phyloP scores from a whole-genome alignment of 2,113 vertebrate genomes.

The Laticauda laticaudata region DNA sequence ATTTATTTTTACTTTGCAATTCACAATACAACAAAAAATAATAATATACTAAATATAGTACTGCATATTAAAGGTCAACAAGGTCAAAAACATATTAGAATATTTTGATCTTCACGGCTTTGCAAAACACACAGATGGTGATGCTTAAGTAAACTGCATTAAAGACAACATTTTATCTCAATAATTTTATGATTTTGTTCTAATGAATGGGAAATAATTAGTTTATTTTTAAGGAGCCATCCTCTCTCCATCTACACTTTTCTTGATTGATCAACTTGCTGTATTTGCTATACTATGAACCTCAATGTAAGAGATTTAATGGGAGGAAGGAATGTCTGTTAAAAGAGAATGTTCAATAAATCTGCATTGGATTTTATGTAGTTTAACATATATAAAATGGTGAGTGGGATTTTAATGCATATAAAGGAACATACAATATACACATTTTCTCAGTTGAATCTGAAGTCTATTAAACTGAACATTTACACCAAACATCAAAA shows the following conservation, averaged over 20 bases:
- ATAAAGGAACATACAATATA: not conserved
- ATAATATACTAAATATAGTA: not conserved
- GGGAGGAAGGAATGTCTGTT: not conserved
- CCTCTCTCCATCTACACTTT: not conserved
- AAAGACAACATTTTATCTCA: not conserved
- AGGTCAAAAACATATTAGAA: not conserved
- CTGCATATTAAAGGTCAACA: not conserved
- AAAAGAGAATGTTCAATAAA: not conserved
- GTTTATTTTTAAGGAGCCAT: not conserved
- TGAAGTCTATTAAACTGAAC: not conserved
- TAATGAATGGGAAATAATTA: not conserved
- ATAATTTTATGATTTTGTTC: constrained; percentile 1
- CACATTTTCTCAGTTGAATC: not conserved
- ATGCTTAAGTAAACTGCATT: not conserved
- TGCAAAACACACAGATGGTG: not conserved
- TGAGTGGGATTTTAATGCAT: not conserved
- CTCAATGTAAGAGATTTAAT: not conserved
- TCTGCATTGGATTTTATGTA: not conserved
- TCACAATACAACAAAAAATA: not conserved
- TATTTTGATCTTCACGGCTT: not conserved
- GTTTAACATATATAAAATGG: not conserved
- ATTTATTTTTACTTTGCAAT: not conserved
- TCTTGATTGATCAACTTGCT: not conserved
- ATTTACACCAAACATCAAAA: not conserved
- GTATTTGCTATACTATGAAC: not conserved